Evolutionary conservation across 2,888 invertebrate genomes (phyloP).

Genomic region (Biston stratarius): DNA sequence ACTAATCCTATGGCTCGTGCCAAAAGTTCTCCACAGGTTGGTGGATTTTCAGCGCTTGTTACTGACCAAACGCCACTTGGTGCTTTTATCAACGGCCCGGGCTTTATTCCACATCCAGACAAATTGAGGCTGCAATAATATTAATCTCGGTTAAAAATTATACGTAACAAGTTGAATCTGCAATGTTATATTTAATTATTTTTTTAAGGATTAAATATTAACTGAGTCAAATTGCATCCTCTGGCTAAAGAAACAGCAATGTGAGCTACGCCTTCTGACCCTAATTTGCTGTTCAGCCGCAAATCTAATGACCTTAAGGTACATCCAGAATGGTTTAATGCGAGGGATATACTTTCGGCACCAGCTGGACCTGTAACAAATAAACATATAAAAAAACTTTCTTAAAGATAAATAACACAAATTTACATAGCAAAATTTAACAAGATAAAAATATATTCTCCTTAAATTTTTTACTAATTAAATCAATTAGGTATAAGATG

Average conservation of each 20-base stretch:
- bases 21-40: constrained; percentile 79
- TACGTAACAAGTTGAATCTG: not conserved
- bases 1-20: constrained; percentile 82
- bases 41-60: constrained; percentile 77
- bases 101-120: constrained; percentile 80
- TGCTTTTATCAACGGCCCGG: constrained; percentile 70
- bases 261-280: constrained; percentile 78
- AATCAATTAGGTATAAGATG: not conserved
- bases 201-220: no score
- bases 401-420: no score
- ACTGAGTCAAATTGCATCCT: constrained; percentile 81
- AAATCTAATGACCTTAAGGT: constrained; percentile 74
- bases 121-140: constrained; percentile 72
- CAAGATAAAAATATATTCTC: no score
- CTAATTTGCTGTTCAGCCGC: constrained; percentile 75
- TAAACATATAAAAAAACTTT: not conserved
- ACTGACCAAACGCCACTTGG: constrained; percentile 83
- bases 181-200: not conserved
- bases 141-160: not conserved
- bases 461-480: not conserved
- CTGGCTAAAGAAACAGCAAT: constrained; percentile 79
- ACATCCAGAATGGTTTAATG: constrained; percentile 74
- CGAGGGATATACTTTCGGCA: constrained; percentile 74
- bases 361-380: constrained; percentile 68
- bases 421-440: no score